These are phyloP conservation scores for Phortica okadai DNA, from an alignment of 2,888 invertebrate species.

Conservation along the genomic window DNA sequence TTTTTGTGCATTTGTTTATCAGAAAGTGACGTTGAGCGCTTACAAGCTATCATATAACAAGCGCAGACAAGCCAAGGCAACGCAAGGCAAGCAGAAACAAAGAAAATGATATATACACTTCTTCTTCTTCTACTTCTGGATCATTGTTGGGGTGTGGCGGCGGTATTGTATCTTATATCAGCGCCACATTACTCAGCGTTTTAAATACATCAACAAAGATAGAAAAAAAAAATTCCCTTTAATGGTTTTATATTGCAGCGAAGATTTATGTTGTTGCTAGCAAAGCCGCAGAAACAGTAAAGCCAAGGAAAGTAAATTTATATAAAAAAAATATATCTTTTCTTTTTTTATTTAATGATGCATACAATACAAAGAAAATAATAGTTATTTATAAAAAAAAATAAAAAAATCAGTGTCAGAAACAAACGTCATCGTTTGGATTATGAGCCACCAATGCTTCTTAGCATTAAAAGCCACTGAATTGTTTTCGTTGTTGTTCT, in stretches of 20 bases:
- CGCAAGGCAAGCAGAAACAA: not conserved
- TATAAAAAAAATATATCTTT: not conserved
- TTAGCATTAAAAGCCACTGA: too few species aligned
- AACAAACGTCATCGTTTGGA: too few species aligned
- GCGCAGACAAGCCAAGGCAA: too few species aligned
- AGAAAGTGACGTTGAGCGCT: too few species aligned
- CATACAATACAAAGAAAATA: not conserved
- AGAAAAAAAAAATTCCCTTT: not conserved
- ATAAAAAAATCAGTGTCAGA: too few species aligned
- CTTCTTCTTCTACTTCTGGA: not conserved
- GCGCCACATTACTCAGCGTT: constrained; percentile 19
- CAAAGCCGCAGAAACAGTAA: not conserved
- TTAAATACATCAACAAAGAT: constrained; percentile 8
- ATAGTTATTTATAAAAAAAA: not conserved
- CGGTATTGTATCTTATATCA: constrained; percentile 12
- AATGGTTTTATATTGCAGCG: too few species aligned
- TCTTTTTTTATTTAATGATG: too few species aligned
- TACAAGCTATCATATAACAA: too few species aligned
- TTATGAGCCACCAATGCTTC: too few species aligned
- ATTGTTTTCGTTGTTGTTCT: too few species aligned
- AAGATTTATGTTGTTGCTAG: not conserved
- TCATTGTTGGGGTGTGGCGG: not conserved
- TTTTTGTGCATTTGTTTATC: too few species aligned
- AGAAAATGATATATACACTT: not conserved
- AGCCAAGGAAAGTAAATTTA: not conserved